A percentile compares a stretch with the other conserved stretches of the same genome.
These are phyloP conservation scores for Scrobipalpa costella DNA, from an alignment of 2,888 invertebrate species.

Conservation along the genomic window DNA sequence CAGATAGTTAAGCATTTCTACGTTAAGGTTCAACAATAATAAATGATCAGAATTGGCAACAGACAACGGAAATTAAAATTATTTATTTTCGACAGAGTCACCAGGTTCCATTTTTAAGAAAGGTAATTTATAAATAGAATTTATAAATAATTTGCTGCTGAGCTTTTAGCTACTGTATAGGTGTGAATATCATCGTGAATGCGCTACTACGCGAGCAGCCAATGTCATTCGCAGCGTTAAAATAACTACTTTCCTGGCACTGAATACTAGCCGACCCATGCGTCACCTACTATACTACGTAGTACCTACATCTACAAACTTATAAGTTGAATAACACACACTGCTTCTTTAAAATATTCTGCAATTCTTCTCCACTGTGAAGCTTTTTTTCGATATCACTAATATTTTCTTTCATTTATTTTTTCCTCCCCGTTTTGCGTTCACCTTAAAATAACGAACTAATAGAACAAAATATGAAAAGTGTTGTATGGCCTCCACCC, in stretches of 20 bases:
- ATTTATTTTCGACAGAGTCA: constrained; percentile 76
- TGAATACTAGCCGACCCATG: constrained; percentile 48
- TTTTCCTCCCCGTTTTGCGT: constrained; percentile 51
- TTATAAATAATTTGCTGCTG: constrained; percentile 52
- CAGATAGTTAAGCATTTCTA: constrained; percentile 4
- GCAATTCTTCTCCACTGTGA: constrained; percentile 44
- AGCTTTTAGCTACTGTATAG: constrained; percentile 66
- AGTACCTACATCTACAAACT: constrained; percentile 42
- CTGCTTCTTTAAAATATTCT: constrained; percentile 51
- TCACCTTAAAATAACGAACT: constrained; percentile 51
- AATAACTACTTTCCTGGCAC: constrained; percentile 66
- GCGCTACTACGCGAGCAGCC: constrained; percentile 66
- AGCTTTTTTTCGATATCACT: constrained; percentile 59
- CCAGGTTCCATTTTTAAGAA: constrained; percentile 75
- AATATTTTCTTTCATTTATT: constrained; percentile 70
- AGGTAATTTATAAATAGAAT: constrained; percentile 72
- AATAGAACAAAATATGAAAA: constrained; percentile 77
- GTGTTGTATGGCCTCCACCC: constrained; percentile 78
- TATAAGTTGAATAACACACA: constrained; percentile 43
- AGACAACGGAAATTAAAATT: constrained; percentile 42
- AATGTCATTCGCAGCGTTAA: constrained; percentile 56
- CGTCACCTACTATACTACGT: constrained; percentile 49
- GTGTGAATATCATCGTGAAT: constrained; percentile 54
- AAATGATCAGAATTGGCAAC: constrained; percentile 20
- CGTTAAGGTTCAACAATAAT: constrained; percentile 1